Evolutionary conservation across 2,113 vertebrate species (phyloP).

Genomic region (Megaptera novaeangliae): DNA sequence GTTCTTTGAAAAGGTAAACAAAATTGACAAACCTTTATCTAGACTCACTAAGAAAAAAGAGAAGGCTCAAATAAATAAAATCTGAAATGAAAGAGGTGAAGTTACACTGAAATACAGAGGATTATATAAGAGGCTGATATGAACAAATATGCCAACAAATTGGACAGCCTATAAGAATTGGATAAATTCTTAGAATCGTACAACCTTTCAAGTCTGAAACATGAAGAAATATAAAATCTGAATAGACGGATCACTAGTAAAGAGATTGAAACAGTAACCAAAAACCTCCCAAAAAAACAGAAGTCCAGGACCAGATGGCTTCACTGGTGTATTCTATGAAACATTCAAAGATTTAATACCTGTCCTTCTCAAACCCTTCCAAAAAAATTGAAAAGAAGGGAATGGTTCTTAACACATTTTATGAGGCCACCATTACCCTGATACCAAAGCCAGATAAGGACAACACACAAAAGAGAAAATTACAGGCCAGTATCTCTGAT

Average conservation of each 20-base stretch:
- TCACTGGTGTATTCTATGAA: not conserved
- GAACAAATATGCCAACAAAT: not conserved
- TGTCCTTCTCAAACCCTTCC: not conserved
- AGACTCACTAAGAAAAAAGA: not conserved
- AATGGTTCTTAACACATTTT: not conserved
- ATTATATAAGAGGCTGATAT: not conserved
- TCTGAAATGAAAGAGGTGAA: not conserved
- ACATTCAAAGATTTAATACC: not conserved
- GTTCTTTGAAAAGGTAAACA: not conserved
- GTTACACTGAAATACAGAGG: not conserved
- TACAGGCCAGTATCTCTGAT: not conserved
- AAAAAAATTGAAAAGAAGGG: not conserved
- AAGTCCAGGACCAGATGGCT: not conserved
- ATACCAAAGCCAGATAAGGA: not conserved
- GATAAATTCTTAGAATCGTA: not conserved
- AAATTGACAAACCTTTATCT: not conserved
- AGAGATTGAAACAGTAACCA: not conserved
- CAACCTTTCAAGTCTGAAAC: not conserved
- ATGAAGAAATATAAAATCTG: not conserved
- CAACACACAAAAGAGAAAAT: not conserved
- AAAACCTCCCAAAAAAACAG: not conserved
- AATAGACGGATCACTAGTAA: not conserved
- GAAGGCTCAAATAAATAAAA: not conserved
- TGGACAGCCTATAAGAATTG: not conserved
- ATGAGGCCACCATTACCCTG: not conserved